Conservation (phyloP, 2,888 invertebrate genomes). For the Chrysopilus asiliformis region DNA sequence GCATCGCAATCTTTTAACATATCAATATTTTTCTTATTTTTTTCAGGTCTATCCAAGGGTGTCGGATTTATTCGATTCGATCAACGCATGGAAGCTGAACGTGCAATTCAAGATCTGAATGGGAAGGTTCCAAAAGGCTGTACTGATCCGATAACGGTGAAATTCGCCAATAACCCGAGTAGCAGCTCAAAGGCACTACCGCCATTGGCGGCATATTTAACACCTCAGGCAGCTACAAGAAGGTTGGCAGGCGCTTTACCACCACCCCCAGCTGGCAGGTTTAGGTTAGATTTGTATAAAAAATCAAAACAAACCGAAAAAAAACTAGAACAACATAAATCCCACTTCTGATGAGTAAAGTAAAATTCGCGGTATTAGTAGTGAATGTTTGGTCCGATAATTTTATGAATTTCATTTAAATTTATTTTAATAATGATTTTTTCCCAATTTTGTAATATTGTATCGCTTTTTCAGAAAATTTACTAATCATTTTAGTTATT, state of each 20-base stretch:
- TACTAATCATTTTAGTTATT: no score
- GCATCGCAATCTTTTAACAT: no score
- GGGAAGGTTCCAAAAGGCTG: slow-evolving; percentile 81
- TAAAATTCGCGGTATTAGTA: not conserved
- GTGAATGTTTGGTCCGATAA: not conserved
- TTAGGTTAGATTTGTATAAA: slow-evolving; percentile 46
- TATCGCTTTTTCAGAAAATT: no score
- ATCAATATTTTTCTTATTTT: no score
- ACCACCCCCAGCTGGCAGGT: slow-evolving; percentile 47
- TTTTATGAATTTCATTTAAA: no score
- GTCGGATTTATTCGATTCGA: slow-evolving; percentile 92
- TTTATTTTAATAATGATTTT: slow-evolving; percentile 15
- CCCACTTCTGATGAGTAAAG: no score
- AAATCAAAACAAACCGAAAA: no score
- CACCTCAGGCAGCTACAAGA: slow-evolving; percentile 66
- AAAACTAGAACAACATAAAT: no score
- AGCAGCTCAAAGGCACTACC: slow-evolving; percentile 75
- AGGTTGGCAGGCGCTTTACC: slow-evolving; percentile 70
- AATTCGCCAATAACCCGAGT: slow-evolving; percentile 89
- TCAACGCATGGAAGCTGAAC: slow-evolving; percentile 80
- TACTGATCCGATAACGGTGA: slow-evolving; percentile 82
- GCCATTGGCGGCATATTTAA: slow-evolving; percentile 70
- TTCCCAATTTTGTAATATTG: no score
- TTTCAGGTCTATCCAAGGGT: slow-evolving; percentile 76
- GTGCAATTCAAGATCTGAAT: slow-evolving; percentile 81